These are phyloP conservation scores for Ectobius pallidus DNA, from an alignment of 2,888 invertebrate species.

Conservation along the genomic window DNA sequence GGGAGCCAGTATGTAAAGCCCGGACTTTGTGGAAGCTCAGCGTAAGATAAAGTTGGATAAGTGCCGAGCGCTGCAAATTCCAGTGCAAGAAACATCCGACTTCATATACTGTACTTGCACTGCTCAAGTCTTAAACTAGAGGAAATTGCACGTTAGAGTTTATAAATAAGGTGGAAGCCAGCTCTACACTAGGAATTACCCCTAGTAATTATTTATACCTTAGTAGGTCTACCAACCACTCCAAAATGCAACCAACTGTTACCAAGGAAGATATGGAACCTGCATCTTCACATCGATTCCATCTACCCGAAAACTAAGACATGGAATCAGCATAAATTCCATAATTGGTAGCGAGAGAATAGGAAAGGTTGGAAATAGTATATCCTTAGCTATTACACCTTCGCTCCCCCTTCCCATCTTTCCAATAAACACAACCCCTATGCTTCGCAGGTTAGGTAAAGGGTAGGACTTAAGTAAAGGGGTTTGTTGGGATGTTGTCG, in stretches of 20 bases:
- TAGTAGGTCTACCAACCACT: not conserved
- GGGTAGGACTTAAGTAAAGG: constrained; percentile 32
- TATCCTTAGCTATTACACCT: constrained; percentile 37
- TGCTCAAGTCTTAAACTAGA: constrained; percentile 30
- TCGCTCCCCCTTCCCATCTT: not conserved
- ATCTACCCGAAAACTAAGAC: constrained; percentile 51
- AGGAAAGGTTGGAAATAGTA: constrained; percentile 1
- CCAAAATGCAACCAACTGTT: not conserved
- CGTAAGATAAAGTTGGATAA: too few relatives aligned
- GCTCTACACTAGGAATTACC: constrained; percentile 40
- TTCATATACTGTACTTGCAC: too few relatives aligned
- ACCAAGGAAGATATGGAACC: too few relatives aligned
- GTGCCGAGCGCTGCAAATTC: too few relatives aligned
- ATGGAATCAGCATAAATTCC: constrained; percentile 62
- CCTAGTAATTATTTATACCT: constrained; percentile 38
- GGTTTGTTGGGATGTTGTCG: constrained; percentile 32
- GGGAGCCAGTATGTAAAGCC: too few relatives aligned
- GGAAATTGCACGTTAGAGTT: constrained; percentile 35
- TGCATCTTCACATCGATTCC: constrained; percentile 15
- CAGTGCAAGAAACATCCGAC: too few relatives aligned
- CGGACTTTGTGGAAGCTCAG: too few relatives aligned
- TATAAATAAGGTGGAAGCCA: constrained; percentile 40
- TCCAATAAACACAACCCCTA: constrained; percentile 12
- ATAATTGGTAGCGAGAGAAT: constrained; percentile 52
- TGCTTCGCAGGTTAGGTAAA: not conserved